Evolutionary conservation across 2,888 invertebrate species (phyloP).

Genomic region (Athrips mouffetella): DNA sequence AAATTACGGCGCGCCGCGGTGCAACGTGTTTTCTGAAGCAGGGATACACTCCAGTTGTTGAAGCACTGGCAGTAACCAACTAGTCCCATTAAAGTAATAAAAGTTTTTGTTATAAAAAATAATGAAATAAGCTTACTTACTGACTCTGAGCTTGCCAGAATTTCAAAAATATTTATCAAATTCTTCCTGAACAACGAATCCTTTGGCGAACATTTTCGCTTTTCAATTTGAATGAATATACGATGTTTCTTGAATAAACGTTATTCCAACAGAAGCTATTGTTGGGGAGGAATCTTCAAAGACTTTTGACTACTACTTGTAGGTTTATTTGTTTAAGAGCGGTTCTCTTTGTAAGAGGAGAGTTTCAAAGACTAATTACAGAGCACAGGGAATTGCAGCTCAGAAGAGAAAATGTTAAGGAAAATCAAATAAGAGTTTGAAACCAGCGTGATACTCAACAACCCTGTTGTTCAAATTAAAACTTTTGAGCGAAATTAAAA

Average conservation of each 20-base stretch:
- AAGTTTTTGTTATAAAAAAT: too few relatives aligned
- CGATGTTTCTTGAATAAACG: conserved; percentile 9
- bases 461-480: neutral
- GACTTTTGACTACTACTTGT: conserved; percentile 13
- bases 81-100: too few relatives aligned
- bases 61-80: too few relatives aligned
- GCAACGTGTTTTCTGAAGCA: too few relatives aligned
- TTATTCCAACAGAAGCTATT: conserved; percentile 10
- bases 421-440: conserved; percentile 14
- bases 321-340: conserved; percentile 17
- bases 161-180: too few relatives aligned
- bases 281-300: conserved; percentile 14
- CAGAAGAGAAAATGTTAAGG: conserved; percentile 15
- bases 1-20: too few relatives aligned
- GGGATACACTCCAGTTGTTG: too few relatives aligned
- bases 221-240: too few relatives aligned
- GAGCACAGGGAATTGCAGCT: conserved; percentile 12
- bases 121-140: too few relatives aligned
- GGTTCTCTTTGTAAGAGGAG: conserved; percentile 17
- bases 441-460: conserved; percentile 1
- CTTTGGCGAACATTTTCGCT: too few relatives aligned
- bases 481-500: neutral
- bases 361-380: conserved; percentile 20
- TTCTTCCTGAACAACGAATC: too few relatives aligned
- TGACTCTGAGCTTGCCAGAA: too few relatives aligned